Evolutionary conservation across 2,888 invertebrate genomes (phyloP).

Genomic region (Drosophila borborema): DNA sequence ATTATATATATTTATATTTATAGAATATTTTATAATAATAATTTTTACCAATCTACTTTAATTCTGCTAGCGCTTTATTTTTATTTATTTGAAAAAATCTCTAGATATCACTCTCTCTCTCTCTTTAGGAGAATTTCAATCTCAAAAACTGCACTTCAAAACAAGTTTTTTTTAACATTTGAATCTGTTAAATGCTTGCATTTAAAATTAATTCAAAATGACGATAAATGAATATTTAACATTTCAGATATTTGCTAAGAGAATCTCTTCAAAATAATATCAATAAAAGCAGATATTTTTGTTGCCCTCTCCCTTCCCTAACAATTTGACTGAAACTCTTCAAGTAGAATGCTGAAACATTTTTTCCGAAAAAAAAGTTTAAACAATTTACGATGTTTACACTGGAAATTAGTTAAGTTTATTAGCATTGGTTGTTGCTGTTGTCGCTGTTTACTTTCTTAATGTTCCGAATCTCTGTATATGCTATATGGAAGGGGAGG

Average conservation of each 20-base stretch:
- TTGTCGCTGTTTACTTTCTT: slow-evolving; percentile 24
- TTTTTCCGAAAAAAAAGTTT: neutral
- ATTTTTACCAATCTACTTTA: neutral
- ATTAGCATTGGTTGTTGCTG: slow-evolving; percentile 23
- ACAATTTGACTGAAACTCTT: slow-evolving; percentile 8
- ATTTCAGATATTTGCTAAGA: neutral
- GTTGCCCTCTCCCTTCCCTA: neutral
- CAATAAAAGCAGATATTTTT: slow-evolving; percentile 20
- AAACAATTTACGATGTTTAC: slow-evolving; percentile 21
- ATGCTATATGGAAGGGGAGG: slow-evolving; percentile 3
- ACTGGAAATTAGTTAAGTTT: slow-evolving; percentile 28
- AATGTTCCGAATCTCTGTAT: slow-evolving; percentile 15
- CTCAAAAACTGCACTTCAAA: neutral
- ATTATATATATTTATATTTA: too few relatives aligned
- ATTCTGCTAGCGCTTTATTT: too few relatives aligned
- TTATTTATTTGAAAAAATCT: too few relatives aligned
- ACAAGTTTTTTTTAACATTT: slow-evolving; percentile 7
- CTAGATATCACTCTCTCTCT: neutral
- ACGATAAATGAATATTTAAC: neutral
- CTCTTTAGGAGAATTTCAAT: neutral
- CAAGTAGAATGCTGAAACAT: neutral
- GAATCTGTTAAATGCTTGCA: slow-evolving; percentile 3
- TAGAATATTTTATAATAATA: neutral
- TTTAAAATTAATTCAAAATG: slow-evolving; percentile 3
- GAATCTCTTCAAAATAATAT: slow-evolving; percentile 9